A percentile compares a stretch with the other conserved stretches of the same genome.
Conservation (phyloP, 1,140 invertebrate genomes). For the Aphis gossypii region DNA sequence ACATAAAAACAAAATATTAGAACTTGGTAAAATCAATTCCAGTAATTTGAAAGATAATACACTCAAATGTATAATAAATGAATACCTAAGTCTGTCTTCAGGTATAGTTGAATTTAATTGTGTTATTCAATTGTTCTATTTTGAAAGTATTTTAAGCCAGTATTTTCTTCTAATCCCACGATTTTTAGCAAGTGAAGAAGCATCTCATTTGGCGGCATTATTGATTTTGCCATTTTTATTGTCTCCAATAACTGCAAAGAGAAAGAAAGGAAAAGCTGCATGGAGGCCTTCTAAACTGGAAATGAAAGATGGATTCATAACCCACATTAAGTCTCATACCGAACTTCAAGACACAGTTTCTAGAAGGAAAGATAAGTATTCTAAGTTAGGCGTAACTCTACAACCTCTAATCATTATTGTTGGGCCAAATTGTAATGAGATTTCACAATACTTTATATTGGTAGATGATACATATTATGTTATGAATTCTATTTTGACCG, state of each 20-base stretch:
- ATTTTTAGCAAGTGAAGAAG: conserved; percentile 18
- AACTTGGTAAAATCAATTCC: no score
- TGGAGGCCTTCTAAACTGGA: neutral
- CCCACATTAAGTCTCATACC: neutral
- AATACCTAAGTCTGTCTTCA: no score
- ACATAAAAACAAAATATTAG: no score
- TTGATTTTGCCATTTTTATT: neutral
- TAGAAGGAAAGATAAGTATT: neutral
- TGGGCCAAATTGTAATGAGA: neutral
- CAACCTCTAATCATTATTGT: neutral
- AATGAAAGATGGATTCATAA: neutral
- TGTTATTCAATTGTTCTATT: no score
- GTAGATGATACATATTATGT: no score
- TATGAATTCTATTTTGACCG: no score
- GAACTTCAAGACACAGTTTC: neutral
- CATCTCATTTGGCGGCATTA: neutral
- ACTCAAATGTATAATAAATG: no score
- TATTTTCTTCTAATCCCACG: neutral
- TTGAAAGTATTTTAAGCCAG: neutral
- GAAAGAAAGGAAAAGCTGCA: neutral
- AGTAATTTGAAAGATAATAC: no score
- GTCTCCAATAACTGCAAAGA: neutral
- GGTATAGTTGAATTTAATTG: no score
- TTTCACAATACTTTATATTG: neutral
- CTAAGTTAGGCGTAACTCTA: neutral